Conservation (phyloP, 2,797 vertebrate species). For the Pseudomugil tenellus region DNA sequence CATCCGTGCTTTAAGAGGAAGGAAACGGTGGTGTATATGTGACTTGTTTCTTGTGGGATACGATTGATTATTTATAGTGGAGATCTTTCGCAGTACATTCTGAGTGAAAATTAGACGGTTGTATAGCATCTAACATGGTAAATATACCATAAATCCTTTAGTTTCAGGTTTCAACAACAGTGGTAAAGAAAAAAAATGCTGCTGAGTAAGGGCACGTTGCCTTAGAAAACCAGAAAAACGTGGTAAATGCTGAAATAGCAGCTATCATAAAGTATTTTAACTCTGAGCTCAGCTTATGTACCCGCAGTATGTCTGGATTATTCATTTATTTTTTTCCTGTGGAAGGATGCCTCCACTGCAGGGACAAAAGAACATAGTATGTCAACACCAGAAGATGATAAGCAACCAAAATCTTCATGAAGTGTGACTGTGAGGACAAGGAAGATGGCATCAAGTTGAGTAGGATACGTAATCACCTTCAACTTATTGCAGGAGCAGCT, state of each 20-base stretch:
- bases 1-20: slow-evolving; percentile 8
- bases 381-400: slow-evolving; percentile 51
- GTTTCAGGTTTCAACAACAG: background rate
- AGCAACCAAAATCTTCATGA: slow-evolving; percentile 36
- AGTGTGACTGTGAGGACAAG: slow-evolving; percentile 37
- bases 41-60: background rate
- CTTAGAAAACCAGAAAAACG: slow-evolving; percentile 2
- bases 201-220: background rate
- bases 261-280: slow-evolving; percentile 12
- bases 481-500: slow-evolving; percentile 52
- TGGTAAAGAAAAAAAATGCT: background rate
- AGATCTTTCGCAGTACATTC: slow-evolving; percentile 2
- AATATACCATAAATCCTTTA: slow-evolving; percentile 13
- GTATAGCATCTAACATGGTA: slow-evolving; percentile 7
- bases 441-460: slow-evolving; percentile 50
- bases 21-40: background rate
- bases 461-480: slow-evolving; percentile 62
- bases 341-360: slow-evolving; percentile 47
- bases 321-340: slow-evolving; percentile 8
- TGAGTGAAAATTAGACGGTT: slow-evolving; percentile 2
- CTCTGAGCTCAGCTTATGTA: slow-evolving; percentile 9
- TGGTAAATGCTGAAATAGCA: slow-evolving; percentile 20
- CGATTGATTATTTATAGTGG: slow-evolving; percentile 5
- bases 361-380: slow-evolving; percentile 54
- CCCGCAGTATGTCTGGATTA: background rate